These are phyloP conservation scores for Lepisosteus osseus DNA, from an alignment of 2,113 vertebrate genomes.

Conservation along the genomic window DNA sequence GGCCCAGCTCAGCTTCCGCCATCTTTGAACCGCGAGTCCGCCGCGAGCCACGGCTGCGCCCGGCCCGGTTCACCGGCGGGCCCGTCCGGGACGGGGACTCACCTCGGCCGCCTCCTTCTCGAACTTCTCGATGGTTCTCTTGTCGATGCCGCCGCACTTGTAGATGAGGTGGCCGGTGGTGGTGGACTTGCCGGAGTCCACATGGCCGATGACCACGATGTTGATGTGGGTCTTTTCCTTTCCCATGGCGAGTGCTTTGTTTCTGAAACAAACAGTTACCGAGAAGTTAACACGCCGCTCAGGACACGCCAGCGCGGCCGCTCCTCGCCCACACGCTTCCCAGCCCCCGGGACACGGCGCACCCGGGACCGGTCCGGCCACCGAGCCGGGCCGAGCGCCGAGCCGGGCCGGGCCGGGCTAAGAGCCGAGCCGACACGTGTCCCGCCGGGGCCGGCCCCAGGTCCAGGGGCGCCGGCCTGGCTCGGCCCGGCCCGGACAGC, in stretches of 20 bases:
- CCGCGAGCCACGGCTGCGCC: neutral
- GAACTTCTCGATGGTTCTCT: conserved; percentile 79
- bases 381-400: conserved; percentile 40
- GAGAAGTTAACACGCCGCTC: neutral
- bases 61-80: neutral
- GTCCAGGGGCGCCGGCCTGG: too few relatives aligned
- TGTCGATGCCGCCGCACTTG: conserved; percentile 79
- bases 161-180: conserved; percentile 76
- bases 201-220: conserved; percentile 81
- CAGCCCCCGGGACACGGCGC: too few relatives aligned
- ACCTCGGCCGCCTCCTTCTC: conserved; percentile 79
- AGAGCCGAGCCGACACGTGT: conserved; percentile 61
- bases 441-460: conserved; percentile 15
- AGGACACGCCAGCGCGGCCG: too few relatives aligned
- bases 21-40: conserved; percentile 49
- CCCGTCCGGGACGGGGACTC: conserved; percentile 7
- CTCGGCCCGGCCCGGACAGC: too few relatives aligned
- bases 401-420: conserved; percentile 57
- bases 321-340: too few relatives aligned
- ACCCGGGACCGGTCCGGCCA: too few relatives aligned
- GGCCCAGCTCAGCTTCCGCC: conserved; percentile 56
- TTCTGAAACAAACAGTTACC: conserved; percentile 35
- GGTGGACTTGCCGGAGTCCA: conserved; percentile 79
- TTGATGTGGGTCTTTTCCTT: conserved; percentile 77
- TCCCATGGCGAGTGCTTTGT: conserved; percentile 61